Evolutionary conservation across 2,797 vertebrate genomes (phyloP).

Genomic region (Labeo calbasu): DNA sequence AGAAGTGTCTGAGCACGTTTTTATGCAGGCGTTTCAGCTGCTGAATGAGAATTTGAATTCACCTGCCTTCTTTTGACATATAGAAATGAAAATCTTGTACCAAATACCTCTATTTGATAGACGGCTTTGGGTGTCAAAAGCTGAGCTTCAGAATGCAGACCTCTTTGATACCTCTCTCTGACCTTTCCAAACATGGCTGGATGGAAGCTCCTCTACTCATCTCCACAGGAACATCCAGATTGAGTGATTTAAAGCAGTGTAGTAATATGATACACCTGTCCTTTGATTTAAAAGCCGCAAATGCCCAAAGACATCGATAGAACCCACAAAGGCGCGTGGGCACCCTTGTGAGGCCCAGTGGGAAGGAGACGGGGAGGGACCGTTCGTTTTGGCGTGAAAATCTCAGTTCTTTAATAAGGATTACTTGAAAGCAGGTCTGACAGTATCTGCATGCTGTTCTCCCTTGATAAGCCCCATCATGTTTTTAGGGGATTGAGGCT

Average conservation of each 20-base stretch:
- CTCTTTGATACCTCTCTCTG: conserved; percentile 34
- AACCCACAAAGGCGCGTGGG: conserved; percentile 73
- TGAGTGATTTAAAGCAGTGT: conserved; percentile 75
- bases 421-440: conserved; percentile 78
- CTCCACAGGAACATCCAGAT: conserved; percentile 71
- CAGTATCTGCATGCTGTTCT: conserved; percentile 81
- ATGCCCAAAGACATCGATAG: conserved; percentile 75
- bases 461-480: conserved; percentile 76
- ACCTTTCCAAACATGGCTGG: conserved; percentile 52
- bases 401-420: conserved; percentile 80
- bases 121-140: neutral
- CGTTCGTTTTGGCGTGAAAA: conserved; percentile 73
- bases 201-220: conserved; percentile 66
- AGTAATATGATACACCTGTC: conserved; percentile 73
- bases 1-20: neutral
- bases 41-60: conserved; percentile 63
- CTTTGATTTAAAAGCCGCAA: conserved; percentile 74
- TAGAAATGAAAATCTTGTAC: conserved; percentile 13
- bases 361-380: conserved; percentile 64
- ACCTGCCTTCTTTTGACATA: conserved; percentile 75
- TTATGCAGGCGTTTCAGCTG: neutral
- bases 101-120: conserved; percentile 27
- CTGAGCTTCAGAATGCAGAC: conserved; percentile 13
- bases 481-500: conserved; percentile 55
- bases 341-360: conserved; percentile 71